Conservation (phyloP, 2,888 invertebrate species). For the Protodeltote pygarga region DNA sequence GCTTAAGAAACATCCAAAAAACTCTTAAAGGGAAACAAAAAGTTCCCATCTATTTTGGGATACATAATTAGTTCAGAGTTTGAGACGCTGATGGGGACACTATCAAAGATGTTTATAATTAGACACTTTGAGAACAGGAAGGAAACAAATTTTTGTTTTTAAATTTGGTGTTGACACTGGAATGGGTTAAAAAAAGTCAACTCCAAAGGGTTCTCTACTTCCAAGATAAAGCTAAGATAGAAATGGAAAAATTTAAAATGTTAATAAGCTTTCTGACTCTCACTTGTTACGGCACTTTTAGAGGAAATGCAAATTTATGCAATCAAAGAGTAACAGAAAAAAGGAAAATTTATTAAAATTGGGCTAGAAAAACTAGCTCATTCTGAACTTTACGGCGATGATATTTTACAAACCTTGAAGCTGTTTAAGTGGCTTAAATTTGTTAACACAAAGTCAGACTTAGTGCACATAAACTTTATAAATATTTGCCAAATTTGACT, state of each 20-base stretch:
- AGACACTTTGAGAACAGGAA: conserved; percentile 21
- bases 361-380: no score
- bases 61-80: conserved; percentile 43
- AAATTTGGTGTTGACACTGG: background rate
- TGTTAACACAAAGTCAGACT: no score
- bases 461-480: no score
- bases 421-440: no score
- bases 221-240: conserved; percentile 2
- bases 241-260: background rate
- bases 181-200: background rate
- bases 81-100: conserved; percentile 31
- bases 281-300: background rate
- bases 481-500: no score
- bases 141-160: conserved; percentile 6
- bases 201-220: background rate
- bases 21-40: background rate
- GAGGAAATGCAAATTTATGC: no score
- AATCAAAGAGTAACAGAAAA: background rate
- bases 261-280: conserved; percentile 2
- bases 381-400: no score
- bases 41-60: conserved; percentile 25
- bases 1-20: background rate
- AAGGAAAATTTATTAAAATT: no score
- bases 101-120: conserved; percentile 42
- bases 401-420: no score